These are phyloP conservation scores for Sebastes minor DNA, from an alignment of 2,797 vertebrate species.

Conservation along the genomic window DNA sequence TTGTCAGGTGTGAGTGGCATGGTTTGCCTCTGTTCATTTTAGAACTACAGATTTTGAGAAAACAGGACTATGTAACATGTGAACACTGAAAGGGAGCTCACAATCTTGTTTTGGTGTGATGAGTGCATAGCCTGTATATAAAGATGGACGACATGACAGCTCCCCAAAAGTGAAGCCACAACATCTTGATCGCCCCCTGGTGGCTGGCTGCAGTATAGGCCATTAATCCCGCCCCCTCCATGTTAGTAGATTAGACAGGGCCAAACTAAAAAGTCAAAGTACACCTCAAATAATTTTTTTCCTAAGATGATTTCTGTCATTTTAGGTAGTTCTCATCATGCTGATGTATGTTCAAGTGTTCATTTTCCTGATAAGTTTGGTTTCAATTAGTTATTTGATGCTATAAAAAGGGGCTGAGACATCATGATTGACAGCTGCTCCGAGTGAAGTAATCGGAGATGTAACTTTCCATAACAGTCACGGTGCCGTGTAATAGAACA, in stretches of 20 bases:
- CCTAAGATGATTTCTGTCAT: not conserved
- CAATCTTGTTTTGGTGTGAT: no score
- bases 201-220: not conserved
- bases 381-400: not conserved
- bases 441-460: not conserved
- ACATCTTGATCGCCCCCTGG: not conserved
- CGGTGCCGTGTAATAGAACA: not conserved
- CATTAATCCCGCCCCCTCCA: not conserved
- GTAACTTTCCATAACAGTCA: not conserved
- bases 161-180: not conserved
- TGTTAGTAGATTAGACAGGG: no score
- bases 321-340: not conserved
- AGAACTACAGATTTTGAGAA: no score
- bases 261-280: no score
- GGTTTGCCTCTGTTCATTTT: no score
- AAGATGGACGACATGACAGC: not conserved
- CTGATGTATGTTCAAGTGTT: not conserved
- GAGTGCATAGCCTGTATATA: not conserved
- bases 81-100: no score
- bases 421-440: not conserved
- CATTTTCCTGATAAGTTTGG: not conserved
- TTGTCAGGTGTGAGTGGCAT: not conserved
- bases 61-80: no score
- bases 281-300: no score
- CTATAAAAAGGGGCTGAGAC: not conserved